Evolutionary conservation across 2,888 invertebrate species (phyloP).

Genomic region (Parnassius apollo): DNA sequence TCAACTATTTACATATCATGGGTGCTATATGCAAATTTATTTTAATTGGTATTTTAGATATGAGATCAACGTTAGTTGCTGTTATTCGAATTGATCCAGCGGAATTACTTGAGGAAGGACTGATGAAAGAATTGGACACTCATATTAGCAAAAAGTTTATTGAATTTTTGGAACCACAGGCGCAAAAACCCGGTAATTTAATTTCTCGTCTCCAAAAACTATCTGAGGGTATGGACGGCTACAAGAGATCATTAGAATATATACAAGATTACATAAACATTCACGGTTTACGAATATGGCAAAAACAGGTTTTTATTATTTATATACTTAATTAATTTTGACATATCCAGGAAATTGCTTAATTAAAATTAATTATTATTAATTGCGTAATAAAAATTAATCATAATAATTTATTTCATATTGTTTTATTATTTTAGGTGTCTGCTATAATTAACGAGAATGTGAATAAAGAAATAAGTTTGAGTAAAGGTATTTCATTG

Average conservation of each 20-base stretch:
- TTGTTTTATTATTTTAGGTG: slow-evolving; percentile 54
- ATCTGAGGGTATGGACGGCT: slow-evolving; percentile 94
- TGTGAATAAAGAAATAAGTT: slow-evolving; percentile 92
- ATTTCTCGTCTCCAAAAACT: slow-evolving; percentile 84
- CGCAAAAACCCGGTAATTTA: slow-evolving; percentile 79
- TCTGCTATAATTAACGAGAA: slow-evolving; percentile 94
- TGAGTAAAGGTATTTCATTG: slow-evolving; percentile 88
- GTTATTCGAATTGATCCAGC: slow-evolving; percentile 97
- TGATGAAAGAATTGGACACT: slow-evolving; percentile 91
- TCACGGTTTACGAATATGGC: slow-evolving; percentile 97
- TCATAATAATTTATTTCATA: background rate
- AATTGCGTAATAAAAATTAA: no score
- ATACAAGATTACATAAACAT: slow-evolving; percentile 99
- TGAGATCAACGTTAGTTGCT: slow-evolving; percentile 97
- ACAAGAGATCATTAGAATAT: slow-evolving; percentile 96
- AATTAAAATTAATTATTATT: no score
- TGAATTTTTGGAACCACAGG: slow-evolving; percentile 67
- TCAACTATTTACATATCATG: background rate
- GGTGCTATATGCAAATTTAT: background rate
- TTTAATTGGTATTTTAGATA: slow-evolving; percentile 87
- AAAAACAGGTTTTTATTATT: slow-evolving; percentile 87
- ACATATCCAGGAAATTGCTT: no score
- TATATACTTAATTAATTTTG: no score
- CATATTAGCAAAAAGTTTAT: slow-evolving; percentile 78
- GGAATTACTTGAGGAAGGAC: slow-evolving; percentile 95